Evolutionary conservation across 1,140 invertebrate genomes (phyloP).

Genomic region (Mamestra configurata): DNA sequence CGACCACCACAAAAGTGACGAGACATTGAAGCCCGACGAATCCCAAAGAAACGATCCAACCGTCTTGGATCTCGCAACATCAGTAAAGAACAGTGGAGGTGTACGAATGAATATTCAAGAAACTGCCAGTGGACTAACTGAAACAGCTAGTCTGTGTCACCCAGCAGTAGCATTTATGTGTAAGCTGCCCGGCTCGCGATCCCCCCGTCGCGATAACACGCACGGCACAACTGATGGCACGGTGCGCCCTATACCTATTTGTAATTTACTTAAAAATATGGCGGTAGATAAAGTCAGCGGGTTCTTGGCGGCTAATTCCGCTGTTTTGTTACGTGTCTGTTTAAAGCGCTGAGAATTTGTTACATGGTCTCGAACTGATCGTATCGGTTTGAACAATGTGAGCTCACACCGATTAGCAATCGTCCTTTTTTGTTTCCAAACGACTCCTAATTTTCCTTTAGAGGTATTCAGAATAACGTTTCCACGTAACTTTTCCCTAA

Average conservation of each 20-base stretch:
- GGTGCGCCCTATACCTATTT: conserved; percentile 78
- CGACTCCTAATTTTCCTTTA: conserved; percentile 28
- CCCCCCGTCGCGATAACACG: conserved; percentile 81
- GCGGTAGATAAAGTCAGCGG: conserved; percentile 76
- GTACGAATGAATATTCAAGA: not conserved
- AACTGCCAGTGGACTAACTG: not conserved
- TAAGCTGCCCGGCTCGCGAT: conserved; percentile 71
- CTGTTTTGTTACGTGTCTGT: conserved; percentile 64
- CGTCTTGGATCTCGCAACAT: too few species aligned
- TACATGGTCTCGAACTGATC: conserved; percentile 26
- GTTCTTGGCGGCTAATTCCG: conserved; percentile 73
- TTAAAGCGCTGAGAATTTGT: conserved; percentile 57
- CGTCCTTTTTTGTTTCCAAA: conserved; percentile 19
- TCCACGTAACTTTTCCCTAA: conserved; percentile 30
- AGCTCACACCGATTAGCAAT: conserved; percentile 40
- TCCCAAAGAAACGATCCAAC: too few species aligned
- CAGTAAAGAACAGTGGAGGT: too few species aligned
- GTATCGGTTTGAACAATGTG: conserved; percentile 35
- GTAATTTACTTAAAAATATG: conserved; percentile 88
- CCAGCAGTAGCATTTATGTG: conserved; percentile 60
- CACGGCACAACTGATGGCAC: conserved; percentile 81
- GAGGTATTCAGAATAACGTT: conserved; percentile 11
- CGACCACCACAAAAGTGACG: too few species aligned
- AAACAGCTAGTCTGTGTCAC: conserved; percentile 56
- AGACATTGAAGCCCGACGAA: too few species aligned